Base-by-base conservation (phyloP, 2,888 invertebrate species). In the Drosophila gaucha region DNA sequence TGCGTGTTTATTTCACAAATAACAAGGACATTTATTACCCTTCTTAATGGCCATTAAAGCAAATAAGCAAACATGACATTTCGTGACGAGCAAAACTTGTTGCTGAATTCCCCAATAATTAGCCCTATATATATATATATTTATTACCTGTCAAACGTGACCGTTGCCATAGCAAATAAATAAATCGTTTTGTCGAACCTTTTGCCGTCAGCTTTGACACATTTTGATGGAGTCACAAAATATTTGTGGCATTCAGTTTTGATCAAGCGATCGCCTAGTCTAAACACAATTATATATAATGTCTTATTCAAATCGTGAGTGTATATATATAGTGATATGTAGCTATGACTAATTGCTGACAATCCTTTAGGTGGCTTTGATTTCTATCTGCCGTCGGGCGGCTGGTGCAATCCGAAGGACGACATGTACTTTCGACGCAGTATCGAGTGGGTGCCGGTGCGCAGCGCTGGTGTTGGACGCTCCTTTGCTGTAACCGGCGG, bases 381-480 rank as follows among this genome's bases (percentile, higher is more conserved):
- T 60, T 84, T 84, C 46, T 56, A 80, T 54, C 92, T 95, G 80
- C 95, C 95, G 10, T 95, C 95, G 80, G 95, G 95, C 66, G 95
- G 95, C 2, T 93, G 96, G 52, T 95, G 95, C 79, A 95, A 95
- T 87, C 96, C 96, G 86, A 94, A 95, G 3, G 94, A 95, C 26
- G 95, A 95, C 90, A 95, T 96, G 91, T 93, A 95, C 68, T 93
- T 94, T 85, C 93, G 95, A 50, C 93, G 95, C 80, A 95, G 95
- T 87, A 94, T 94, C 6, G 95, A 96, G 91, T 96, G 96, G 96
- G 94, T 95, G 6, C 95, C 96, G 5, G 54, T 89, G 20, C 89
- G 86, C 49, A 80, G 65, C 44, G 84, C 89, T 39, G 90, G 89
- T 8, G 62, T 90, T 20, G 89, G 89, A 5, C 86, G 85, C 26